phyloP scores from a whole-genome alignment of 2,797 vertebrate species.

The Corythornis leucogaster region DNA sequence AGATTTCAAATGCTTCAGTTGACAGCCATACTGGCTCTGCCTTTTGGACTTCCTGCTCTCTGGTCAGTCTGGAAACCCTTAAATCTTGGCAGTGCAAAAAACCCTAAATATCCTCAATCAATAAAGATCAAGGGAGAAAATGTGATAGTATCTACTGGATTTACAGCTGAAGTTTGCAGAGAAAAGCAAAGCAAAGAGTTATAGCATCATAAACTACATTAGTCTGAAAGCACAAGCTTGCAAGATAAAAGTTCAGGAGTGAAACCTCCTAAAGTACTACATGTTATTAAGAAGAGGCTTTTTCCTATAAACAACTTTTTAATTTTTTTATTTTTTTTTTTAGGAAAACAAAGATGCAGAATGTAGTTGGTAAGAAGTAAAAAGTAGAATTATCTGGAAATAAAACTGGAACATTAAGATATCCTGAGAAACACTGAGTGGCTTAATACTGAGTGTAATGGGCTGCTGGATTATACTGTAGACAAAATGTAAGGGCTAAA shows the following conservation, averaged over 20 bases:
- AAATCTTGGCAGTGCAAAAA: conserved; percentile 9
- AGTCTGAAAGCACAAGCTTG: conserved; percentile 4
- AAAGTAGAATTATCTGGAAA: neutral
- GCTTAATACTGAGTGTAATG: neutral
- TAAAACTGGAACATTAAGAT: neutral
- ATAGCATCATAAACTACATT: neutral
- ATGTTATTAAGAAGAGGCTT: neutral
- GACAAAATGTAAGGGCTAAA: neutral
- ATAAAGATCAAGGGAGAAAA: conserved; percentile 27
- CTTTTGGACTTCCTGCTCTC: neutral
- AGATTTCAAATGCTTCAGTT: neutral
- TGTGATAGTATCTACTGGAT: neutral
- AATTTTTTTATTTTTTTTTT: neutral
- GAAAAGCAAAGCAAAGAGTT: neutral
- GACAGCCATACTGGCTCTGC: neutral
- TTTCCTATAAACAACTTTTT: neutral
- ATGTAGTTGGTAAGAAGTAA: neutral
- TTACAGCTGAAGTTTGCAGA: conserved; percentile 15
- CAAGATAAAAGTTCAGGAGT: neutral
- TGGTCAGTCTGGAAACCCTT: neutral
- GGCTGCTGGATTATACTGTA: neutral
- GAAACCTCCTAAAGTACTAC: neutral
- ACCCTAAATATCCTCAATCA: neutral
- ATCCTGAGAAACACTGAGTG: neutral
- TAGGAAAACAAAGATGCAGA: neutral